Base-by-base conservation (phyloP, 2,797 vertebrate species). In the Adrianichthys oophorus region DNA sequence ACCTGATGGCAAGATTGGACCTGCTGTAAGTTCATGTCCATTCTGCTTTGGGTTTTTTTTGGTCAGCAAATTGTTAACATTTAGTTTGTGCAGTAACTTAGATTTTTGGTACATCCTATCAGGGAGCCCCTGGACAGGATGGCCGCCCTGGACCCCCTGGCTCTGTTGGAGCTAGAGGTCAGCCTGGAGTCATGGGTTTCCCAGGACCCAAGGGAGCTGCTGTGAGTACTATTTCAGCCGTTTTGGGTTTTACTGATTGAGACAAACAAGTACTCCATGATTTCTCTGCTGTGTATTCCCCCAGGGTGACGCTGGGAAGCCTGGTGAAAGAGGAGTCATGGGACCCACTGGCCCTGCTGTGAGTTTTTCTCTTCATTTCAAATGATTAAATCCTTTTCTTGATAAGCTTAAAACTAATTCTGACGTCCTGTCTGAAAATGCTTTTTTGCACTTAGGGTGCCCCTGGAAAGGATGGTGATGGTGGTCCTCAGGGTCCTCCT, bases 131-230 rank as follows among this genome's bases (percentile, higher is more conserved):
- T 85, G 97, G 97, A 92, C 95, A 97, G 92, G 96, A 98, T 64
- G 97, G 97, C 0, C 94, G 95, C 59, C 79, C 95, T 0, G 97
- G 97, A 65, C 91, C 96, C 56, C 85, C 95, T 58, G 97, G 96
- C 7, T 56, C 94, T 12, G 75, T 92, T 51, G 97, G 97, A 89
- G 86, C 93, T 66, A 93, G 96, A 92, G 97, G 97, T 68, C 93
- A 95, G 68, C 96, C 97, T 10, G 97, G 97, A n/a, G 95, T 99
- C 74, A 99, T 99, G 97, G 97, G 97, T 90, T 98, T 98, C 93
- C 97, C 97, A 0, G 97, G 97, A 82, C 94, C 96, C 70, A 98
- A 98, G 85, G 97, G 97, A 85, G 90, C 94, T 74, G 93, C 94
- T 93, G 97, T 98, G 83, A 94, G 95, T 85, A 54, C 24, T 3